These are phyloP conservation scores for Rhimphoctona megacephalus DNA, from an alignment of 2,888 invertebrate species.

Conservation along the genomic window DNA sequence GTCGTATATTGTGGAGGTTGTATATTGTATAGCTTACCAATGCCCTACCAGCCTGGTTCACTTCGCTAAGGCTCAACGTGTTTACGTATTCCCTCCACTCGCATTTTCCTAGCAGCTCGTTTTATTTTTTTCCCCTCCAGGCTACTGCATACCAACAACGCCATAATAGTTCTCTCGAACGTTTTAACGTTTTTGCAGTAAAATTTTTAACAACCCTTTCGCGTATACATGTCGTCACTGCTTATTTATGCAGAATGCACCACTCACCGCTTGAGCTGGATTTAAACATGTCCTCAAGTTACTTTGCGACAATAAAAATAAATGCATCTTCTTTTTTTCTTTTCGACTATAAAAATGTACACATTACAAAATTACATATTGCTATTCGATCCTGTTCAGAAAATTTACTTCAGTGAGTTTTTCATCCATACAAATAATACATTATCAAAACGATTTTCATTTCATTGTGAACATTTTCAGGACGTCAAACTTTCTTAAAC, in stretches of 20 bases:
- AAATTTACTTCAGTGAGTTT: background rate
- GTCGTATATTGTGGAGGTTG: slow-evolving; percentile 15
- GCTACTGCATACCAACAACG: slow-evolving; percentile 27
- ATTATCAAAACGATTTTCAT: background rate
- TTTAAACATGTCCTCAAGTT: slow-evolving; percentile 6
- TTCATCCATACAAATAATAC: background rate
- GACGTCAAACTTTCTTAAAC: background rate
- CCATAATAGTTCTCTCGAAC: slow-evolving; percentile 37
- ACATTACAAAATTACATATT: background rate
- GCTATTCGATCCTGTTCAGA: background rate
- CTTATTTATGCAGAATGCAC: slow-evolving; percentile 43
- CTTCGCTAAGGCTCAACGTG: slow-evolving; percentile 45
- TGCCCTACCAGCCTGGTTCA: slow-evolving; percentile 39
- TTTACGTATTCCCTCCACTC: slow-evolving; percentile 48
- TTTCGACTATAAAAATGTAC: background rate
- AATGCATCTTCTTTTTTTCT: background rate
- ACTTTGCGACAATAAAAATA: background rate
- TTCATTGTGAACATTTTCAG: background rate
- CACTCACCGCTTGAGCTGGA: slow-evolving; percentile 1
- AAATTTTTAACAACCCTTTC: slow-evolving; percentile 41
- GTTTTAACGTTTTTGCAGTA: slow-evolving; percentile 41
- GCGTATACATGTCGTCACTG: slow-evolving; percentile 15
- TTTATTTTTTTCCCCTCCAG: slow-evolving; percentile 44
- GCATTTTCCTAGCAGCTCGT: slow-evolving; percentile 16
- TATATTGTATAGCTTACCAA: slow-evolving; percentile 37